These are phyloP conservation scores for Sebastes vulpes DNA, from an alignment of 2,797 vertebrate species.

Conservation along the genomic window DNA sequence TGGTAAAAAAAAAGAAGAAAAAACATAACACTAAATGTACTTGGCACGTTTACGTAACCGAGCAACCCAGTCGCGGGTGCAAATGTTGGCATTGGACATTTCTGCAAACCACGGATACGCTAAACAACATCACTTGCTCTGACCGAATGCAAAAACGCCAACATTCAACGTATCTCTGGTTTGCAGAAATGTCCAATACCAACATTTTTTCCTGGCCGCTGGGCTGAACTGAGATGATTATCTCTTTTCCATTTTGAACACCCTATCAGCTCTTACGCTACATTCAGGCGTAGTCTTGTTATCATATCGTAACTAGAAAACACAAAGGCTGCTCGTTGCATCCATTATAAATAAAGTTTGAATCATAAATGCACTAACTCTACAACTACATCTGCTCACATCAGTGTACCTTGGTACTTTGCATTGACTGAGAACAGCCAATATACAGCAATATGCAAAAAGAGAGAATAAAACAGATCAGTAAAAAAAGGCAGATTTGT, in stretches of 20 bases:
- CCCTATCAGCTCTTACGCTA: too few species aligned
- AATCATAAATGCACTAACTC: not conserved
- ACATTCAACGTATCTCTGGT: too few species aligned
- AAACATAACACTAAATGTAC: not conserved
- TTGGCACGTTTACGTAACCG: too few species aligned
- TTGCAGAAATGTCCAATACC: fast-evolving
- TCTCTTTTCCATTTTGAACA: not conserved
- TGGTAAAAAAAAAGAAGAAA: not conserved
- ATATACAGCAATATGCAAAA: constrained; percentile 1
- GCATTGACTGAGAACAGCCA: constrained; percentile 6
- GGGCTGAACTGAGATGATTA: too few species aligned
- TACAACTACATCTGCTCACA: not conserved
- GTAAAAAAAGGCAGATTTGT: constrained; percentile 72
- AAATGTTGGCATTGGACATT: too few species aligned
- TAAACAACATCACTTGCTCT: too few species aligned
- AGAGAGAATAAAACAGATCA: not conserved
- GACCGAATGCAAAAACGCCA: too few species aligned
- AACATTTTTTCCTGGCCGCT: too few species aligned
- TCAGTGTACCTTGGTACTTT: constrained; percentile 27
- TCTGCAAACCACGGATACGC: too few species aligned
- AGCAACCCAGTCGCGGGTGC: too few species aligned
- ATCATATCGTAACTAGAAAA: not conserved
- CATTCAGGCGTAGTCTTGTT: not conserved
- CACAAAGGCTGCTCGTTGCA: not conserved
- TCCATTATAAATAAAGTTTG: not conserved